A percentile compares a stretch with the other conserved stretches of the same genome.
These are phyloP conservation scores for Dugesia japonica DNA, from an alignment of 2,888 invertebrate species.

Conservation along the genomic window DNA sequence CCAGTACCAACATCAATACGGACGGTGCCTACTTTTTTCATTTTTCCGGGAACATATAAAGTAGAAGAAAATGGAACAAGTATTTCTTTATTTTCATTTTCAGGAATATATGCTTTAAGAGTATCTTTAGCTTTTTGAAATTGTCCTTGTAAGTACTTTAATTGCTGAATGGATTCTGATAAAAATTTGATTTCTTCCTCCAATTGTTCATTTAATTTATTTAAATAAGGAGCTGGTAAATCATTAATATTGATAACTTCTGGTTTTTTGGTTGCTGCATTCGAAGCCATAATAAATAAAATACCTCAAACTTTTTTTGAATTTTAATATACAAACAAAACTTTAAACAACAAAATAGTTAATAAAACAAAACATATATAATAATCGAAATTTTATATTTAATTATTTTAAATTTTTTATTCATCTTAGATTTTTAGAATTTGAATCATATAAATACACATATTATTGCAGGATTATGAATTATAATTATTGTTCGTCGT, in stretches of 20 bases:
- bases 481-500: no score
- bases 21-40: not conserved
- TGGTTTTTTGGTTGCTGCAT: not conserved
- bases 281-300: not conserved
- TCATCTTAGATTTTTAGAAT: no score
- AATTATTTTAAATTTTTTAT: no score
- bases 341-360: no score
- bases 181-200: slow-evolving; percentile 14
- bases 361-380: no score
- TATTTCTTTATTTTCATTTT: slow-evolving; percentile 23
- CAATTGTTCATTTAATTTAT: not conserved
- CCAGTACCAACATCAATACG: slow-evolving; percentile 15
- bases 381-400: no score
- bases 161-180: not conserved
- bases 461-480: no score
- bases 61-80: slow-evolving; percentile 17
- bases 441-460: no score
- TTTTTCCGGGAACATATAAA: slow-evolving; percentile 8
- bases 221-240: slow-evolving; percentile 3
- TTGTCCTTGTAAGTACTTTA: not conserved
- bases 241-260: not conserved
- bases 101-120: not conserved
- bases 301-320: no score
- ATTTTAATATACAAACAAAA: no score
- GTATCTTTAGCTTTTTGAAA: slow-evolving; percentile 8